A percentile compares a stretch with the other conserved stretches of the same genome.
phyloP scores from a whole-genome alignment of 2,888 invertebrate genomes.

The Teleogryllus oceanicus region DNA sequence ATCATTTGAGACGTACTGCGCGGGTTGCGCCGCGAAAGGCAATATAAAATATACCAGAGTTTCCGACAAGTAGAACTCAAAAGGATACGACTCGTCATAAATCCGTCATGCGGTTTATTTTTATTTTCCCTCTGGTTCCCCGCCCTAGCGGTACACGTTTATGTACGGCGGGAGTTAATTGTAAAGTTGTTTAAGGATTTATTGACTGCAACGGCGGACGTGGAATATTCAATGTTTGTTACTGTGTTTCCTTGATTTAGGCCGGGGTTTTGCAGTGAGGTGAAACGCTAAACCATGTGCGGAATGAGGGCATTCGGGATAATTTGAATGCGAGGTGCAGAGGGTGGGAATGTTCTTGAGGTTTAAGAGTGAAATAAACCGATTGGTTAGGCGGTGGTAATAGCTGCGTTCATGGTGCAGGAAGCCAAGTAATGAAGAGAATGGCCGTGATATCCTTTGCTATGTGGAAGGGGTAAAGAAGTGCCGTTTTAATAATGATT shows the following conservation, averaged over 20 bases:
- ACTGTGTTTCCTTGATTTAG: conserved; percentile 18
- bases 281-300: neutral
- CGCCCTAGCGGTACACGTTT: conserved; percentile 2
- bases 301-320: neutral
- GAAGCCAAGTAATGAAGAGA: too few species aligned
- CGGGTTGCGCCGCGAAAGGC: neutral
- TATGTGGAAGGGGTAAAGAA: too few species aligned
- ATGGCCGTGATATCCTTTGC: too few species aligned
- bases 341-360: neutral
- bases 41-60: neutral
- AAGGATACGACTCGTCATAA: conserved; percentile 18
- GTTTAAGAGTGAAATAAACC: neutral
- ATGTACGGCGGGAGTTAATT: neutral
- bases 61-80: conserved; percentile 1
- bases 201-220: conserved; percentile 8
- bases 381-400: neutral
- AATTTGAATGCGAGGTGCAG: neutral
- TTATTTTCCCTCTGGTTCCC: neutral
- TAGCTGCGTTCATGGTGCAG: too few species aligned
- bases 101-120: conserved; percentile 18
- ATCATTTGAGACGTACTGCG: neutral
- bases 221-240: conserved; percentile 18
- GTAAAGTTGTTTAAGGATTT: conserved; percentile 18
- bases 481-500: too few species aligned
- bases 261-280: too few species aligned